Percentiles rank a stretch among this genome's conserved stretches.
phyloP scores from a whole-genome alignment of 2,888 invertebrate species.

The Bembecia ichneumoniformis region DNA sequence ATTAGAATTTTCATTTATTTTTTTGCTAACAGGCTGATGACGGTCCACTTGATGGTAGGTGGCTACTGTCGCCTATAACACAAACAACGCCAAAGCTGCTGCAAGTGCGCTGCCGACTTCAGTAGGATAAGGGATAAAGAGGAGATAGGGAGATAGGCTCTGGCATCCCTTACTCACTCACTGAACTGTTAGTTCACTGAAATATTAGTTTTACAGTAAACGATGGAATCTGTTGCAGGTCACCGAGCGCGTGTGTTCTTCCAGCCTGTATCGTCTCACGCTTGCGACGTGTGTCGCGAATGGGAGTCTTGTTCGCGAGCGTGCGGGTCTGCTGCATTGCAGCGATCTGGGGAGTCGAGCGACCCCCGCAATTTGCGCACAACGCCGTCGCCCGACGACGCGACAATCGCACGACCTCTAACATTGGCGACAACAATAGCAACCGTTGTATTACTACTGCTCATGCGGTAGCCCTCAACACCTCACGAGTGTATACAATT shows the following conservation, averaged over 20 bases:
- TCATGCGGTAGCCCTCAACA: not conserved
- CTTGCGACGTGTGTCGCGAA: constrained; percentile 87
- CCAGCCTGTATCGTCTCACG: constrained; percentile 76
- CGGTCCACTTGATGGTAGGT: too few species aligned
- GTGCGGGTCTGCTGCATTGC: constrained; percentile 43
- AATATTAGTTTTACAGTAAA: too few species aligned
- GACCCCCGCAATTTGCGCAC: constrained; percentile 4
- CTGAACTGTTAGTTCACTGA: too few species aligned
- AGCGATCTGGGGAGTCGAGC: constrained; percentile 12
- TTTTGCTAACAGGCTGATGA: too few species aligned
- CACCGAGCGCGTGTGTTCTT: constrained; percentile 88
- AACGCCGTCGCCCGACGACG: constrained; percentile 7
- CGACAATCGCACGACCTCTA: constrained; percentile 4
- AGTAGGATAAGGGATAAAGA: too few species aligned
- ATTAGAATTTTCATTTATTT: constrained; percentile 1
- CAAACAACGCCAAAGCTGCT: too few species aligned
- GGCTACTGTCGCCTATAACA: too few species aligned
- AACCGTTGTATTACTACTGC: constrained; percentile 8
- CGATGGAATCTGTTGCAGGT: constrained; percentile 59
- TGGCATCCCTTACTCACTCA: too few species aligned
- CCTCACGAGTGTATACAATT: too few species aligned
- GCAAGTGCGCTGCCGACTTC: too few species aligned
- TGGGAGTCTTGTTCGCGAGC: constrained; percentile 55
- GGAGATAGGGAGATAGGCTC: too few species aligned
- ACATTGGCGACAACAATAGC: constrained; percentile 3